These are phyloP conservation scores for Motacilla alba DNA, from an alignment of 2,113 vertebrate genomes.

Conservation along the genomic window DNA sequence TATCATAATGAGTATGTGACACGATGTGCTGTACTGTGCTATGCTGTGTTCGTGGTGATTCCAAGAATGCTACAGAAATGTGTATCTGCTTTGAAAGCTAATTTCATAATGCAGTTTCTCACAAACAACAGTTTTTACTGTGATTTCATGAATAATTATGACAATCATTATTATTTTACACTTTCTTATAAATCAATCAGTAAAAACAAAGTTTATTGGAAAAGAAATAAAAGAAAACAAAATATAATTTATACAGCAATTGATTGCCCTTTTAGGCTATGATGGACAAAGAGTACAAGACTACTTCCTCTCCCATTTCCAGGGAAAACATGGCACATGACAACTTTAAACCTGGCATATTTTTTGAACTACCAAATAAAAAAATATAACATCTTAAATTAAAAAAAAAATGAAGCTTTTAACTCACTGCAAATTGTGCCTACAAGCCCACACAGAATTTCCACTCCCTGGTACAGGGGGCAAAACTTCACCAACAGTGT, in stretches of 20 bases:
- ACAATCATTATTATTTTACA: not conserved
- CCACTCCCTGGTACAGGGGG: not conserved
- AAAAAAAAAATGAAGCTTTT: not conserved
- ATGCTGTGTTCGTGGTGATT: rapidly evolving
- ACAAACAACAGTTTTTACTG: not conserved
- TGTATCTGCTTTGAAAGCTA: not conserved
- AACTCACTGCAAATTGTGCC: not conserved
- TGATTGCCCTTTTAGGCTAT: not conserved
- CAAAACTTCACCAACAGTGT: not conserved
- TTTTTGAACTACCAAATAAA: not conserved
- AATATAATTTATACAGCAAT: not conserved
- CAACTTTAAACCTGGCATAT: not conserved
- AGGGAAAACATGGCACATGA: not conserved
- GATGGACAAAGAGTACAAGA: not conserved
- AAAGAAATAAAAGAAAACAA: not conserved
- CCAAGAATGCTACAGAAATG: not conserved
- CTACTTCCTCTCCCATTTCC: not conserved
- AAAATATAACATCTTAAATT: not conserved
- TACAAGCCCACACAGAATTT: not conserved
- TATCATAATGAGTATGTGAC: not conserved
- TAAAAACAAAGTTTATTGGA: not conserved
- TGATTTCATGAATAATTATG: not conserved
- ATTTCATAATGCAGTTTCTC: not conserved
- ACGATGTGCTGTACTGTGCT: not conserved
- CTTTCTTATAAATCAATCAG: not conserved